These are phyloP conservation scores for Centropristis striata DNA, from an alignment of 2,113 vertebrate species.

Conservation along the genomic window DNA sequence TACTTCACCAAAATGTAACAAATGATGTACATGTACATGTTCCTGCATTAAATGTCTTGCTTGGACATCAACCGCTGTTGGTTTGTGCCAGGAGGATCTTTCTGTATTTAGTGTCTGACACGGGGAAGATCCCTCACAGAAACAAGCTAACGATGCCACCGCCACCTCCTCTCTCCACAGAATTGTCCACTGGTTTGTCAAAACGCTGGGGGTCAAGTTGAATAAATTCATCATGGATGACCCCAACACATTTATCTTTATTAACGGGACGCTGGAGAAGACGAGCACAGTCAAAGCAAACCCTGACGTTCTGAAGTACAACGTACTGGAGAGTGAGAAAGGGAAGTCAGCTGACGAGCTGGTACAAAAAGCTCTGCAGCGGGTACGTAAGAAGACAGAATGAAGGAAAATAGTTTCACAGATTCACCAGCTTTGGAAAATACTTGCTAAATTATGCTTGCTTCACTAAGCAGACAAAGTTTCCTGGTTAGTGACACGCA, in stretches of 20 bases:
- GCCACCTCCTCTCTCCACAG: conserved; percentile 15
- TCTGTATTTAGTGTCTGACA: too few species aligned
- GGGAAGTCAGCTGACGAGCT: neutral
- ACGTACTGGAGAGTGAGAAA: neutral
- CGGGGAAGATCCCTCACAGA: neutral
- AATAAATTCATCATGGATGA: conserved; percentile 45
- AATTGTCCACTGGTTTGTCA: conserved; percentile 23
- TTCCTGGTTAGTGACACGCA: too few species aligned
- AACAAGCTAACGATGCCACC: neutral
- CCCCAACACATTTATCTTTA: conserved; percentile 49
- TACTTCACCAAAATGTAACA: too few species aligned
- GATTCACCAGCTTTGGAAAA: neutral
- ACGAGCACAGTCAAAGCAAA: neutral
- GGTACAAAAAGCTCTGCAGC: conserved; percentile 38
- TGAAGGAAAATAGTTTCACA: neutral
- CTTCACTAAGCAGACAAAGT: too few species aligned
- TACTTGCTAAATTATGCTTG: too few species aligned
- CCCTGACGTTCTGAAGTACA: conserved; percentile 42
- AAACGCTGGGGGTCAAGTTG: conserved; percentile 12
- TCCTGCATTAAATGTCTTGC: too few species aligned
- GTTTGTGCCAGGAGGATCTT: too few species aligned
- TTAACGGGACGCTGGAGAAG: neutral
- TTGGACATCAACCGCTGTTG: too few species aligned
- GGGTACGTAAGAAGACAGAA: neutral
- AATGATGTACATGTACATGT: too few species aligned